Percentiles rank a stretch among this genome's conserved stretches.
These are phyloP conservation scores for Platyscapa corneri DNA, from an alignment of 1,140 invertebrate species.

Conservation along the genomic window DNA sequence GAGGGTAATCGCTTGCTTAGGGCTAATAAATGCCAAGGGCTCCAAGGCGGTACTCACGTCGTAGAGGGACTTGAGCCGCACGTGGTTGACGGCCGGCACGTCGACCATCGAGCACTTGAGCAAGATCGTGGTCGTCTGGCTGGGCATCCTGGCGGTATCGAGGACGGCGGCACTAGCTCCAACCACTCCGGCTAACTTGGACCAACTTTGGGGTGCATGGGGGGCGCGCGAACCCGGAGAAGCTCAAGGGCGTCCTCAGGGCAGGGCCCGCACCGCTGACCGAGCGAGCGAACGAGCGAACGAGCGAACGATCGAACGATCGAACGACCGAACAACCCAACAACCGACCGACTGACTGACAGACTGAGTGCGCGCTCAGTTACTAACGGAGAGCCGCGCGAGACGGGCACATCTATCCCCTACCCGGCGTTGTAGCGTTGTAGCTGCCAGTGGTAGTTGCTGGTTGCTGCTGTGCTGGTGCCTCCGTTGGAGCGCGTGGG, in stretches of 20 bases:
- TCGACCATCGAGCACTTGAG: conserved; percentile 74
- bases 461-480: conserved; percentile 10
- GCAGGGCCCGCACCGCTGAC: not conserved
- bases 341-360: conserved; percentile 46
- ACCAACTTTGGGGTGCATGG: too few relatives aligned
- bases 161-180: not conserved
- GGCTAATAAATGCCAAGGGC: too few relatives aligned
- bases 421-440: conserved; percentile 49
- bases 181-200: not conserved
- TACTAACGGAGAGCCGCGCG: conserved; percentile 18
- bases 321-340: conserved; percentile 24
- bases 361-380: conserved; percentile 22
- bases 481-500: conserved; percentile 39
- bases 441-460: conserved; percentile 10
- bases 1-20: too few relatives aligned
- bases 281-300: conserved; percentile 28
- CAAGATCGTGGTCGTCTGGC: conserved; percentile 72
- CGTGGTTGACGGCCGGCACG: conserved; percentile 71
- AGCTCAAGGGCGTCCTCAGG: too few relatives aligned
- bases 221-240: not conserved
- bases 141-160: conserved; percentile 63
- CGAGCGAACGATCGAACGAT: conserved; percentile 37
- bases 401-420: conserved; percentile 25
- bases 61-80: conserved; percentile 69
- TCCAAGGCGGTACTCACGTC: conserved; percentile 63